Evolutionary conservation across 2,797 vertebrate genomes (phyloP).

Genomic region (Melanotaenia trifasciata): DNA sequence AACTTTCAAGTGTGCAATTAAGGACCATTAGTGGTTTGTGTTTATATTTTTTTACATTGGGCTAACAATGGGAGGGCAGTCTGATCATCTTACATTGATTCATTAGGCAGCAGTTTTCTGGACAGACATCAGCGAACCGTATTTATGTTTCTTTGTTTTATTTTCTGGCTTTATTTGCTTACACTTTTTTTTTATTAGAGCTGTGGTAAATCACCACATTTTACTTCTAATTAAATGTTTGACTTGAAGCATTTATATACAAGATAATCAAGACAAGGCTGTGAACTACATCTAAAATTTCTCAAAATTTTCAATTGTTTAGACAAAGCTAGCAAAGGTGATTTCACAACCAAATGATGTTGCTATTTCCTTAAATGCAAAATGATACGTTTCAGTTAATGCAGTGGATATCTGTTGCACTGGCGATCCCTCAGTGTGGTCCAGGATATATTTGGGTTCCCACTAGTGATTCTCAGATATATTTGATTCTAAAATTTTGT

Average conservation of each 20-base stretch:
- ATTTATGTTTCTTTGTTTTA: not conserved
- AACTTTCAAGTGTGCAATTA: slow-evolving; percentile 12
- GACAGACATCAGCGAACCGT: not conserved
- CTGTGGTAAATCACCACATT: not conserved
- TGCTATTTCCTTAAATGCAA: not conserved
- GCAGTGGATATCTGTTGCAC: not conserved
- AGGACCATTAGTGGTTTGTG: slow-evolving; percentile 15
- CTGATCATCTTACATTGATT: not conserved
- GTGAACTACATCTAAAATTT: not conserved
- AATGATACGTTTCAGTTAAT: not conserved
- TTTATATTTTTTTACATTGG: slow-evolving; percentile 11
- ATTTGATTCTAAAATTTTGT: too few species aligned
- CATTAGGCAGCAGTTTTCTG: not conserved
- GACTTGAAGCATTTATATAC: not conserved
- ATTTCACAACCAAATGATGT: not conserved
- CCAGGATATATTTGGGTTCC: not conserved
- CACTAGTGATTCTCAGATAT: not conserved
- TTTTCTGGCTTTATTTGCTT: not conserved
- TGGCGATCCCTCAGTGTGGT: not conserved
- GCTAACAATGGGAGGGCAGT: not conserved
- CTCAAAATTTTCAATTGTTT: not conserved
- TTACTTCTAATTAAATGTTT: not conserved
- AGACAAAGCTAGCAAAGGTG: too few species aligned
- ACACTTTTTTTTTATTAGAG: not conserved
- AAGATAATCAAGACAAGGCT: not conserved